These are phyloP conservation scores for Montipora capitata DNA, from an alignment of 92 coral and sea anemone genomes.

Conservation along the genomic window DNA sequence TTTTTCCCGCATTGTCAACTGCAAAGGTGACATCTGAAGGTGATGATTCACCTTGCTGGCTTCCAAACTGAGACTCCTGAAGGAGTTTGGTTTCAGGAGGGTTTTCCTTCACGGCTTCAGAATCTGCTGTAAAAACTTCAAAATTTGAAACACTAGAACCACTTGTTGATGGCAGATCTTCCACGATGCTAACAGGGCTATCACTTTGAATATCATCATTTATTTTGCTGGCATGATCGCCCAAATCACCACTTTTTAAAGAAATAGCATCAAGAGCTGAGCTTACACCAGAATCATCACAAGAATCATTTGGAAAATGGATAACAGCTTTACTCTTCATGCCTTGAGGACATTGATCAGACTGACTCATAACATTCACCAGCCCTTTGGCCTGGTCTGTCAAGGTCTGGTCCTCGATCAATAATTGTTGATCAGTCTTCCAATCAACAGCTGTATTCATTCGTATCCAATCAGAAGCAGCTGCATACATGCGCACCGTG, in stretches of 20 bases:
- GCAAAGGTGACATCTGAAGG: constrained; percentile 28
- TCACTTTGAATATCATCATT: background rate
- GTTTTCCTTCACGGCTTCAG: background rate
- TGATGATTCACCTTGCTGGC: background rate
- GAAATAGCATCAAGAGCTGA: background rate
- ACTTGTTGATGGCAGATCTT: background rate
- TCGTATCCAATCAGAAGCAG: constrained; percentile 85
- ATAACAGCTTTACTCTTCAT: background rate
- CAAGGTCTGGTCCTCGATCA: background rate
- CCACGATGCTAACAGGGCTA: background rate
- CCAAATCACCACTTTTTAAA: constrained; percentile 4
- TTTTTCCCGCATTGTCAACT: constrained; percentile 45
- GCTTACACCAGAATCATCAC: background rate
- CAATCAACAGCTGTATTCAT: constrained; percentile 29
- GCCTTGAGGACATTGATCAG: background rate
- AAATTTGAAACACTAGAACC: background rate
- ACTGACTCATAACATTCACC: background rate
- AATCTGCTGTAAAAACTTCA: background rate
- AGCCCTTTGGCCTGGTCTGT: background rate
- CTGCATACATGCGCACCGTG: constrained; percentile 91
- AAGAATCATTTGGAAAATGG: background rate
- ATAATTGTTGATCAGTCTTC: background rate
- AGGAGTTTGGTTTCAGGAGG: background rate
- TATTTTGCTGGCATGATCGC: background rate
- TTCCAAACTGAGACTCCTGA: background rate